phyloP scores from a whole-genome alignment of 2,797 vertebrate species.

The Sebastes trivittatus region DNA sequence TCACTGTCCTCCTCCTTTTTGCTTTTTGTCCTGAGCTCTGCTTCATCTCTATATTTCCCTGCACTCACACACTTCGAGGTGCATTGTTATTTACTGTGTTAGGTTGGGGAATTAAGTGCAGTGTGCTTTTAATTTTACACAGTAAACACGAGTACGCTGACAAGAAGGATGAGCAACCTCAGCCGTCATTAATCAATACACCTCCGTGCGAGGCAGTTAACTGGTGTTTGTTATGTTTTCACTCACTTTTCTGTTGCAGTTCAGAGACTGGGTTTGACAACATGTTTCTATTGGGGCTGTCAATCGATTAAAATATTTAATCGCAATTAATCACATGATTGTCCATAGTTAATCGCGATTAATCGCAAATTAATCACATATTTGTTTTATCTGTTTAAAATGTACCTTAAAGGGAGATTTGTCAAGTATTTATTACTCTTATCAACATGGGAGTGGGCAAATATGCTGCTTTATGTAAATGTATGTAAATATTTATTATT shows the following conservation, averaged over 20 bases:
- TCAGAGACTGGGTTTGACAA: background rate
- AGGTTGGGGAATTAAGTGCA: background rate
- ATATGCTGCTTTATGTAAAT: too few species aligned
- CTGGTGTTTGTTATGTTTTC: constrained; percentile 1
- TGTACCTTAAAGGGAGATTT: too few species aligned
- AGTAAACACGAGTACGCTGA: background rate
- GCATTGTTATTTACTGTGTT: constrained; percentile 6
- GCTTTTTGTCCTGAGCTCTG: constrained; percentile 3
- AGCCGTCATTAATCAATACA: constrained; percentile 13
- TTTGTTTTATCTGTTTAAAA: too few species aligned
- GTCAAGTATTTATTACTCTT: too few species aligned
- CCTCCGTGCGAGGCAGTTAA: background rate
- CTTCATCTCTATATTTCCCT: constrained; percentile 1
- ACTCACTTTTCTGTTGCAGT: background rate
- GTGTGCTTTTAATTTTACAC: constrained; percentile 26
- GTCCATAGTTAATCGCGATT: too few species aligned
- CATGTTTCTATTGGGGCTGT: background rate
- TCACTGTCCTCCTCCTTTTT: background rate
- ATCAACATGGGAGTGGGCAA: too few species aligned
- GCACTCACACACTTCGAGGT: background rate
- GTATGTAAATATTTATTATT: too few species aligned
- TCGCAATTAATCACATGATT: too few species aligned
- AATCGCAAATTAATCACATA: too few species aligned
- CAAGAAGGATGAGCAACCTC: background rate
- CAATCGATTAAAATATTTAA: too few species aligned